phyloP scores from a whole-genome alignment of 2,113 vertebrate species.

The Silurus glanis region DNA sequence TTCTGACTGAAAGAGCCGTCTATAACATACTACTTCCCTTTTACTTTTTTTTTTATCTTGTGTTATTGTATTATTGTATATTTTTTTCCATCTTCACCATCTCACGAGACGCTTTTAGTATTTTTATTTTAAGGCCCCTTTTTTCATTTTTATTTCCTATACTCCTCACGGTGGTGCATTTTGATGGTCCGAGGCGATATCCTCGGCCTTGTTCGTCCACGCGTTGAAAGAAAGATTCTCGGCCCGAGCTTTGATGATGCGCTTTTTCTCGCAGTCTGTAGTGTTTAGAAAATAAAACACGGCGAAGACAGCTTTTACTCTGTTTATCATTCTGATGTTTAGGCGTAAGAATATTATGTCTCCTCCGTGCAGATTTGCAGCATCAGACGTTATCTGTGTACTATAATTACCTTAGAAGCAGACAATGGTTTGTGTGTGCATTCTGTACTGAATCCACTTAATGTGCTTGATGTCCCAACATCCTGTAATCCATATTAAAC shows the following conservation, averaged over 20 bases:
- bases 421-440: neutral
- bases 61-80: conserved; percentile 58
- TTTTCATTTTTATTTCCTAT: conserved; percentile 54
- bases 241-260: conserved; percentile 64
- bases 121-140: conserved; percentile 55
- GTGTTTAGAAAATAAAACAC: conserved; percentile 52
- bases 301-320: conserved; percentile 23
- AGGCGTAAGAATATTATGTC: neutral
- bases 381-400: neutral
- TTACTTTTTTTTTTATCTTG: conserved; percentile 68
- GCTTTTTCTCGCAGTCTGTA: conserved; percentile 53
- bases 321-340: neutral
- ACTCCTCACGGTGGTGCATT: conserved; percentile 70
- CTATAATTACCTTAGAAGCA: neutral
- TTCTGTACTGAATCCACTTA: conserved; percentile 15
- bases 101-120: conserved; percentile 71
- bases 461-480: conserved; percentile 14
- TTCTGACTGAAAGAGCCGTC: conserved; percentile 80
- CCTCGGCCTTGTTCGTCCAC: conserved; percentile 65
- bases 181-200: conserved; percentile 56
- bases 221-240: conserved; percentile 35
- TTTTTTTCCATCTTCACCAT: conserved; percentile 14
- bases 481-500: conserved; percentile 63
- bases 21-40: conserved; percentile 74
- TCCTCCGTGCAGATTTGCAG: neutral